Percentiles rank a stretch among this genome's conserved stretches.
Evolutionary conservation across 2,888 invertebrate species (phyloP).

Genomic region (Lissonota sp.): DNA sequence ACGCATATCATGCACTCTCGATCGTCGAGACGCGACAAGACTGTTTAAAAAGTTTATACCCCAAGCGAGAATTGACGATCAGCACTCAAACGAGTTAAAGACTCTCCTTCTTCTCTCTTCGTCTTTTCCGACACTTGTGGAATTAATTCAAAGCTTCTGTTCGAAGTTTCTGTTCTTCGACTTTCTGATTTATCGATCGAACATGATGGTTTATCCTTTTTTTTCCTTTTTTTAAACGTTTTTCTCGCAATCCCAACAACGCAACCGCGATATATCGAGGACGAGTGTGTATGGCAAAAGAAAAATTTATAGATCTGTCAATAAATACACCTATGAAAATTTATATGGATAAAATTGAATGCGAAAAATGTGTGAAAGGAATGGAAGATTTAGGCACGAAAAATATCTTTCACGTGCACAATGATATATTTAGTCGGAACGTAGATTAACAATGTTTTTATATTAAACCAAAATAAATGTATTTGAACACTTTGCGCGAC

Average conservation of each 20-base stretch:
- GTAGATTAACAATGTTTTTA: no score
- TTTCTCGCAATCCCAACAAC: neutral
- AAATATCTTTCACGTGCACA: no score
- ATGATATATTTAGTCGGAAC: no score
- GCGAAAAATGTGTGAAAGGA: no score
- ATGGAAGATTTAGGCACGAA: no score
- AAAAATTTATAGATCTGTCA: neutral
- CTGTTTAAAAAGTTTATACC: conserved; percentile 50
- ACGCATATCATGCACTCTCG: conserved; percentile 17
- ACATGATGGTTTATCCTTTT: neutral
- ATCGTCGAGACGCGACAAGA: conserved; percentile 55
- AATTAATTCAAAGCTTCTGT: conserved; percentile 41
- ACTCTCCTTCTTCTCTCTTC: neutral
- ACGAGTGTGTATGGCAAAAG: neutral
- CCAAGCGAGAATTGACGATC: conserved; percentile 46
- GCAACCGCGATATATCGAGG: neutral
- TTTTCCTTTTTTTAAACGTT: neutral
- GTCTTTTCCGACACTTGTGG: conserved; percentile 34
- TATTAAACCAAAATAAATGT: no score
- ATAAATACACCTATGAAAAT: no score
- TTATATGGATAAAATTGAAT: no score
- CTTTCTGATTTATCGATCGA: conserved; percentile 42
- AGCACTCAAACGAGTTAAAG: conserved; percentile 32
- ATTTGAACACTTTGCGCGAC: no score
- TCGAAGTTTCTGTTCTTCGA: neutral